Percentiles rank a stretch among this genome's conserved stretches.
phyloP scores from a whole-genome alignment of 2,113 vertebrate species.

The Ophthalmolycus amberensis region DNA sequence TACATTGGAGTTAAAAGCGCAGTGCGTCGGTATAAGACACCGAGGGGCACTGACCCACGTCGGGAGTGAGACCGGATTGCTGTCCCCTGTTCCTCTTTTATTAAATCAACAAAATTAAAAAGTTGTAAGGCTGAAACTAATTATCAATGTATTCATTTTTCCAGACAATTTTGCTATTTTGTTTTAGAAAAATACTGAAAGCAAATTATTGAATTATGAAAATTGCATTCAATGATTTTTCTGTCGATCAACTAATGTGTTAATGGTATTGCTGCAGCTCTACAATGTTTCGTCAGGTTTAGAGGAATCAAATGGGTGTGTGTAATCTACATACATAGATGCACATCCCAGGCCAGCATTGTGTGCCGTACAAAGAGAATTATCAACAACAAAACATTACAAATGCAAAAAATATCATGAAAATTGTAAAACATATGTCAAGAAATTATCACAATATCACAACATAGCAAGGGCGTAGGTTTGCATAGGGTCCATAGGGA shows the following conservation, averaged over 20 bases:
- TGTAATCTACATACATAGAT: too few relatives aligned
- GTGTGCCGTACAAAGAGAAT: background rate
- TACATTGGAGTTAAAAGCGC: too few relatives aligned
- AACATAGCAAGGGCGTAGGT: too few relatives aligned
- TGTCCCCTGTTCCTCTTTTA: background rate
- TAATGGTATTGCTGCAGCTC: background rate
- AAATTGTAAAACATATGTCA: background rate
- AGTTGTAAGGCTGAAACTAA: background rate
- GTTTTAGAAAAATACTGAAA: background rate
- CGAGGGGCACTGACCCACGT: too few relatives aligned
- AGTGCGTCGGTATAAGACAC: too few relatives aligned
- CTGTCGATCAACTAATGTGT: background rate
- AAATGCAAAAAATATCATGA: background rate
- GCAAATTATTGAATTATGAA: background rate
- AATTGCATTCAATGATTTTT: background rate
- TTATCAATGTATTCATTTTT: background rate
- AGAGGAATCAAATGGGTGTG: too few relatives aligned
- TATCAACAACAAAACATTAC: background rate
- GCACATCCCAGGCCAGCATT: background rate
- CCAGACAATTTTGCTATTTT: background rate
- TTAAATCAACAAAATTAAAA: background rate
- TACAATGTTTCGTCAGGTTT: too few relatives aligned
- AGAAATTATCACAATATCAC: background rate
- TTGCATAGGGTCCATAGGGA: too few relatives aligned
- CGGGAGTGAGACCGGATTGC: too few relatives aligned